Evolutionary conservation across 2,888 invertebrate species (phyloP).

Genomic region (Pterobdella sp.): DNA sequence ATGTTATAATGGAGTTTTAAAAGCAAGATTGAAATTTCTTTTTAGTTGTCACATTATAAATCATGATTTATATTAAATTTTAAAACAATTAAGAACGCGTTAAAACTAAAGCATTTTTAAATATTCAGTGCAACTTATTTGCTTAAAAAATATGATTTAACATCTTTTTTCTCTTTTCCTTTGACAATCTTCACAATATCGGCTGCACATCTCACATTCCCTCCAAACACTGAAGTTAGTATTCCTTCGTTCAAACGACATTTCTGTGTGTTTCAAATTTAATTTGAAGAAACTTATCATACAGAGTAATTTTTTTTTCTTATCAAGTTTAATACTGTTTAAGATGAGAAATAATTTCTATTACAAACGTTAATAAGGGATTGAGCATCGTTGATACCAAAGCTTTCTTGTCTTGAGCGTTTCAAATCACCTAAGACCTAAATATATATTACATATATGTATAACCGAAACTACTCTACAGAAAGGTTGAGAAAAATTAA

Average conservation of each 20-base stretch:
- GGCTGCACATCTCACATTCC: neutral
- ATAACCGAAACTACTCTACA: too few species aligned
- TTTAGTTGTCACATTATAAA: neutral
- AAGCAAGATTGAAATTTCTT: too few species aligned
- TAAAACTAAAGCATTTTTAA: too few species aligned
- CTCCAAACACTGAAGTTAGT: neutral
- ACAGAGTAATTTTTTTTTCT: neutral
- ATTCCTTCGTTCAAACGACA: neutral
- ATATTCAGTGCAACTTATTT: too few species aligned
- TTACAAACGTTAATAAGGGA: neutral
- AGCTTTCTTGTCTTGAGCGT: neutral
- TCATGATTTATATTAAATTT: neutral
- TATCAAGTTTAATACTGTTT: neutral
- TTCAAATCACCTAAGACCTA: neutral
- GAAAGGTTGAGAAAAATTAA: too few species aligned
- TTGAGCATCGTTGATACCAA: neutral
- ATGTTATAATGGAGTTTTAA: too few species aligned
- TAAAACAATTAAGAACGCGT: too few species aligned
- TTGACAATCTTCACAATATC: neutral
- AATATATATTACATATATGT: too few species aligned
- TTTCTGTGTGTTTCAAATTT: neutral
- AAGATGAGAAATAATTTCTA: neutral
- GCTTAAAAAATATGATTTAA: too few species aligned
- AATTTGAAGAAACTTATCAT: neutral
- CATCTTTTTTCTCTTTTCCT: constrained; percentile 1